phyloP scores from a whole-genome alignment of 1,140 invertebrate genomes.

The Achroia grisella region DNA sequence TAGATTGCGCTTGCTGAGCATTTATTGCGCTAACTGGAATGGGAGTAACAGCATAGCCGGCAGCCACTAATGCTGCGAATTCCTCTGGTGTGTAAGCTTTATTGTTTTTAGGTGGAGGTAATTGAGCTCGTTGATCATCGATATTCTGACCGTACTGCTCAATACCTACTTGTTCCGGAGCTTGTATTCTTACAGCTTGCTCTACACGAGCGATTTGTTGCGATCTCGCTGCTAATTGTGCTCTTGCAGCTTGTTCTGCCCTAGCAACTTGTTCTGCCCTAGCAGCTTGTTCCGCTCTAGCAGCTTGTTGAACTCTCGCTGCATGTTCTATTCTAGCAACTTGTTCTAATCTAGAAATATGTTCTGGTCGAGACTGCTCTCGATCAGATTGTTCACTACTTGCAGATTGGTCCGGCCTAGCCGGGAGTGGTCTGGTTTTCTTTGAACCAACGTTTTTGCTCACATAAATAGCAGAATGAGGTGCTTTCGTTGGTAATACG shows the following conservation, averaged over 20 bases:
- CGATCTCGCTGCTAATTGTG: constrained; percentile 25
- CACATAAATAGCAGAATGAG: constrained; percentile 56
- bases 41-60: constrained; percentile 70
- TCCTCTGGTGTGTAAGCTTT: constrained; percentile 71
- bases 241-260: constrained; percentile 8
- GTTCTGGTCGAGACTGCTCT: neutral
- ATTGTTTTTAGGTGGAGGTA: constrained; percentile 68
- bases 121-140: constrained; percentile 46
- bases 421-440: constrained; percentile 20
- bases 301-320: constrained; percentile 20
- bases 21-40: constrained; percentile 54
- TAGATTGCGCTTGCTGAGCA: constrained; percentile 41
- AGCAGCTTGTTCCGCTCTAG: constrained; percentile 11
- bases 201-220: constrained; percentile 16
- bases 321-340: constrained; percentile 26
- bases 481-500: constrained; percentile 38
- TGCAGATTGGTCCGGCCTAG: neutral
- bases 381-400: neutral
- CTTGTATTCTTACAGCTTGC: neutral
- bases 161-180: constrained; percentile 18
- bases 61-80: constrained; percentile 64
- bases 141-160: constrained; percentile 30
- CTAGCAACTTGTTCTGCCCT: neutral
- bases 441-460: constrained; percentile 52
- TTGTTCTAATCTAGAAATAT: constrained; percentile 7